These are phyloP conservation scores for Halichondria panicea DNA, from an alignment of 37 sponge, comb jelly and placozoan species.

Conservation along the genomic window DNA sequence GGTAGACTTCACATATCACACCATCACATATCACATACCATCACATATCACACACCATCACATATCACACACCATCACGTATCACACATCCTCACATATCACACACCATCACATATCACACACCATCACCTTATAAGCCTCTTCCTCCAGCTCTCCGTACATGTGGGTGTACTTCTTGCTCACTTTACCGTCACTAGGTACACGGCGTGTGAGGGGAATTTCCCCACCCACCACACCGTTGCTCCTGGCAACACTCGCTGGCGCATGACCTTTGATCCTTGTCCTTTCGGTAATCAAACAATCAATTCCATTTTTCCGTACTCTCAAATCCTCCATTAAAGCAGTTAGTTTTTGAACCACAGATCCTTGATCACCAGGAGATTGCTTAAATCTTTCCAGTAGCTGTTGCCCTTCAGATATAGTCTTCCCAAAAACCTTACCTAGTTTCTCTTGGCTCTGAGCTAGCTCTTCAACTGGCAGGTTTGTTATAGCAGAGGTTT, in stretches of 20 bases:
- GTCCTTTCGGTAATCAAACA: too few species aligned
- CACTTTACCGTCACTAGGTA: background rate
- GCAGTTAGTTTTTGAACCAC: background rate
- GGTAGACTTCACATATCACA: too few species aligned
- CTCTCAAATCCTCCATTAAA: conserved; percentile 2
- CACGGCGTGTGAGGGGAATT: too few species aligned
- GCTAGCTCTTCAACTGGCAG: too few species aligned
- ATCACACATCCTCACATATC: too few species aligned
- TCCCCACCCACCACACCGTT: too few species aligned
- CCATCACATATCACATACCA: too few species aligned
- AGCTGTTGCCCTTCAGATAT: background rate
- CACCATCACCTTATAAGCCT: conserved; percentile 37
- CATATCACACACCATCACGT: too few species aligned
- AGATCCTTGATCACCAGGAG: background rate
- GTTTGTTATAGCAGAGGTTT: background rate
- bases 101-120: too few species aligned
- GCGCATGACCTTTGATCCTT: too few species aligned
- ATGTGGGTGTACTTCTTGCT: conserved; percentile 10
- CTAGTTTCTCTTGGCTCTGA: background rate
- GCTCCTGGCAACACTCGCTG: too few species aligned
- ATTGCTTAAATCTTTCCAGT: conserved; percentile 13
- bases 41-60: too few species aligned
- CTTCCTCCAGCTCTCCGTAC: conserved; percentile 36
- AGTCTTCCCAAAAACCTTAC: background rate
- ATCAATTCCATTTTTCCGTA: background rate